Base-by-base conservation (phyloP, 2,888 invertebrate species). In the Zhengitettix transpicula region DNA sequence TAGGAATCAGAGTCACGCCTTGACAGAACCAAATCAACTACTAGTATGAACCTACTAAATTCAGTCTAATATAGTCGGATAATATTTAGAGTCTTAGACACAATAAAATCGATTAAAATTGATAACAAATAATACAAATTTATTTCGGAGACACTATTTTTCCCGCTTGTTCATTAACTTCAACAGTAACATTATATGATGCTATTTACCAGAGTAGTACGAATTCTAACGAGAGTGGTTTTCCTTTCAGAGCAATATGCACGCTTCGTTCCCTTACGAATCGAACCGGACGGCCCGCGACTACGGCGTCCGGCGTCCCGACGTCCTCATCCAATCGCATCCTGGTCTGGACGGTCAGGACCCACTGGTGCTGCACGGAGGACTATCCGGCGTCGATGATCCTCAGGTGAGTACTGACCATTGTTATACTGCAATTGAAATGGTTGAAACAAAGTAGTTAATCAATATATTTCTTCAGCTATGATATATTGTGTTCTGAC, bases 311-410 rank as follows among this genome's bases (percentile, higher is more conserved):
- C 63, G 66, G 57, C 64, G 65, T 56, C 66, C 64, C 51, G 65
- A 68, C 60, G 67, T 67, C 40, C 65, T 69, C 14, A 65, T 68
- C 12, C 68, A 68, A 56, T 65, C 65, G 11, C 68, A 68, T 60
- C 67, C 68, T 11, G 67, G 68, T 11, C 65, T 69, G 11, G 69
- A 70, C 58, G 67, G 67, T 57, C 89, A 89, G 67, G 83, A 84
- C 68, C 82, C 89, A 62, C 76, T 89, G 65, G 85, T 85, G 57
- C 74, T 91, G 58, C 90, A 91, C 71, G 87, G 88, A 71, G 87
- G 88, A n/a, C 76, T 91, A 60, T 84, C 85, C 68, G 82, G 85
- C 3, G 83, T 84, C 71, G 83, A 81, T 74, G 84, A 75, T 69
- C 77, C 76, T 64, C 74, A 74, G 73, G 75, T 75, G 65, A 72